Conservation (phyloP, 2,113 vertebrate genomes). For the Mesembrinibis cayennensis region DNA sequence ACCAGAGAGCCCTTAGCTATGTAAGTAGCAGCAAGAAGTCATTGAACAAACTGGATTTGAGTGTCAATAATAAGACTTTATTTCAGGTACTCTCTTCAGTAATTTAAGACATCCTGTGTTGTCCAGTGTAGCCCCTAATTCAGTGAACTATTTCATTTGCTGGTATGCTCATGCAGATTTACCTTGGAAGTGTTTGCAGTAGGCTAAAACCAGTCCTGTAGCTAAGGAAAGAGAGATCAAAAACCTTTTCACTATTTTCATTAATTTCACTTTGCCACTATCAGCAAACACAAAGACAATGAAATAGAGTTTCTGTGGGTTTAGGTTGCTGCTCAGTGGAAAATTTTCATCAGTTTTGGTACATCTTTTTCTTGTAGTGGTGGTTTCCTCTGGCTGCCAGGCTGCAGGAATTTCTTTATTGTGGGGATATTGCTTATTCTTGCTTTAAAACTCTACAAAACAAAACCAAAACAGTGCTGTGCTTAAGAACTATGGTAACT, state of each 20-base stretch:
- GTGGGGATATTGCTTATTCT: conserved; percentile 74
- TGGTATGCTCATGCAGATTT: background rate
- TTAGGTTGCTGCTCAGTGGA: conserved; percentile 11
- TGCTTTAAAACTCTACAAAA: conserved; percentile 80
- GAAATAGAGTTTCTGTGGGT: background rate
- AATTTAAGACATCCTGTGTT: background rate
- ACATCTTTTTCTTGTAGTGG: conserved; percentile 59
- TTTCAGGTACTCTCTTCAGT: background rate
- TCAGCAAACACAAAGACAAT: background rate
- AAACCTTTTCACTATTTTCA: background rate
- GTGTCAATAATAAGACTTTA: background rate
- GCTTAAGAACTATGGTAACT: background rate
- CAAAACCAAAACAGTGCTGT: background rate
- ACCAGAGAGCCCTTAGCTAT: background rate
- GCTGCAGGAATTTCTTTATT: conserved; percentile 81
- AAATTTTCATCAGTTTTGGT: conserved; percentile 58
- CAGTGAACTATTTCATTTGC: background rate
- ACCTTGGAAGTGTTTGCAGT: background rate
- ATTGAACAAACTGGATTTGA: background rate
- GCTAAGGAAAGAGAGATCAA: background rate
- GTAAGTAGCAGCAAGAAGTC: background rate
- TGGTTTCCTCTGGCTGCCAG: conserved; percentile 83
- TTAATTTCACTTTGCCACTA: background rate
- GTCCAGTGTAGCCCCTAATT: too few species aligned
- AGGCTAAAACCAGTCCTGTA: background rate